These are phyloP conservation scores for Boloria euphrosyne DNA, from an alignment of 2,888 invertebrate genomes.

Conservation along the genomic window DNA sequence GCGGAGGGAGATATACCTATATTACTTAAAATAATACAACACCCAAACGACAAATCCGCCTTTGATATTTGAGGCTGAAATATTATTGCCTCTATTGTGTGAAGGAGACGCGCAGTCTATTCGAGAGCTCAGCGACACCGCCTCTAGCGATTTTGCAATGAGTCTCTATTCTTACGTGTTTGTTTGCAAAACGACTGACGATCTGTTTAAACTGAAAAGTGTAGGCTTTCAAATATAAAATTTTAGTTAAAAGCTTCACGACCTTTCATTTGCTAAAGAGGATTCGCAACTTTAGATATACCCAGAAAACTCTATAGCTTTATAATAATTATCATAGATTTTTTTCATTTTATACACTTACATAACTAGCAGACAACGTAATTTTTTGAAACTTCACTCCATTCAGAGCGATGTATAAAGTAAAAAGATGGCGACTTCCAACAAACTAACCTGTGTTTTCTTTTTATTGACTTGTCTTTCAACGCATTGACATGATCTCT, in stretches of 20 bases:
- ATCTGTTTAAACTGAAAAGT: neutral
- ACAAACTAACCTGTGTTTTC: too few species aligned
- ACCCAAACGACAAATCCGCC: slow-evolving; percentile 1
- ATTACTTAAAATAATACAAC: neutral
- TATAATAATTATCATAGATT: too few species aligned
- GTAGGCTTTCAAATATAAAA: slow-evolving; percentile 3
- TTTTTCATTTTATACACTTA: too few species aligned
- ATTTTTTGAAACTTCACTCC: too few species aligned
- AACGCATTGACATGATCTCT: too few species aligned
- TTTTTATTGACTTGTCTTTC: too few species aligned
- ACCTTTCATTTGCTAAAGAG: slow-evolving; percentile 5
- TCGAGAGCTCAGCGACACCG: slow-evolving; percentile 2
- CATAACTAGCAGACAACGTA: too few species aligned
- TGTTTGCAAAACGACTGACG: slow-evolving; percentile 13
- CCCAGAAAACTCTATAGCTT: neutral
- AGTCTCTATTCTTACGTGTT: slow-evolving; percentile 12
- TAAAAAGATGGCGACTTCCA: too few species aligned
- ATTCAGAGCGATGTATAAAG: too few species aligned
- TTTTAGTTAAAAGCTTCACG: slow-evolving; percentile 8
- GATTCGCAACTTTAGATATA: slow-evolving; percentile 1
- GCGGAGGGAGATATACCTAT: too few species aligned
- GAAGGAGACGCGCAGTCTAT: slow-evolving; percentile 9
- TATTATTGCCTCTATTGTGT: slow-evolving; percentile 19
- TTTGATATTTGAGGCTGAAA: slow-evolving; percentile 12
- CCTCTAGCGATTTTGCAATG: slow-evolving; percentile 23